A percentile compares a stretch with the other conserved stretches of the same genome.
These are phyloP conservation scores for Phoeniculus purpureus DNA, from an alignment of 2,797 vertebrate genomes.

Conservation along the genomic window DNA sequence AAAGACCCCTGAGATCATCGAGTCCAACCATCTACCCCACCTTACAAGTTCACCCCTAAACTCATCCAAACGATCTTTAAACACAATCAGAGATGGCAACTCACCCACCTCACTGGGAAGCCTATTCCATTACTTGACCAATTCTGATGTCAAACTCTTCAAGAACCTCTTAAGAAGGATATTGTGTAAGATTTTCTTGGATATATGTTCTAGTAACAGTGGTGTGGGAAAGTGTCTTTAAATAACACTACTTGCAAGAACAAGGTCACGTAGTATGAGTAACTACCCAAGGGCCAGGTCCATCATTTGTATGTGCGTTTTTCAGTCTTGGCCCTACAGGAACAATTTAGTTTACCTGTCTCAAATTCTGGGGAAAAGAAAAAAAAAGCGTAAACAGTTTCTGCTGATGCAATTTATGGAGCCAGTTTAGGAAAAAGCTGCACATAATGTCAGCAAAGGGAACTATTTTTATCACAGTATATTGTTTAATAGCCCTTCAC, in stretches of 20 bases:
- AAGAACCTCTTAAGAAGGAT: neutral
- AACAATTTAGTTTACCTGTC: neutral
- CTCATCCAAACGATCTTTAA: no score
- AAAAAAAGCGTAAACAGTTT: constrained; percentile 43
- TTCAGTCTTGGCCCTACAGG: neutral
- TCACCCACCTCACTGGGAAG: no score
- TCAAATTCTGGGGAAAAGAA: neutral
- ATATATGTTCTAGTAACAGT: neutral
- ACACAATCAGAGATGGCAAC: no score
- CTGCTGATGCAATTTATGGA: constrained; percentile 70
- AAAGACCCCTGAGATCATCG: no score
- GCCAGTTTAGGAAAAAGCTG: constrained; percentile 31
- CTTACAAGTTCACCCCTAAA: no score
- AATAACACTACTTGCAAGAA: neutral
- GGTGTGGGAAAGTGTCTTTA: neutral
- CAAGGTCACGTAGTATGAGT: neutral
- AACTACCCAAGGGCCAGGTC: neutral
- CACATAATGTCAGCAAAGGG: constrained; percentile 73
- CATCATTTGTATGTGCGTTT: neutral
- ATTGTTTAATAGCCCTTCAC: constrained; percentile 77
- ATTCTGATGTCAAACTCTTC: neutral
- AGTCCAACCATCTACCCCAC: no score
- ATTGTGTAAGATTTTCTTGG: neutral
- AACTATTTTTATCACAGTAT: constrained; percentile 77
- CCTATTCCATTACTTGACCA: no score